phyloP scores from a whole-genome alignment of 2,113 vertebrate genomes.

The Phoenicopterus ruber region DNA sequence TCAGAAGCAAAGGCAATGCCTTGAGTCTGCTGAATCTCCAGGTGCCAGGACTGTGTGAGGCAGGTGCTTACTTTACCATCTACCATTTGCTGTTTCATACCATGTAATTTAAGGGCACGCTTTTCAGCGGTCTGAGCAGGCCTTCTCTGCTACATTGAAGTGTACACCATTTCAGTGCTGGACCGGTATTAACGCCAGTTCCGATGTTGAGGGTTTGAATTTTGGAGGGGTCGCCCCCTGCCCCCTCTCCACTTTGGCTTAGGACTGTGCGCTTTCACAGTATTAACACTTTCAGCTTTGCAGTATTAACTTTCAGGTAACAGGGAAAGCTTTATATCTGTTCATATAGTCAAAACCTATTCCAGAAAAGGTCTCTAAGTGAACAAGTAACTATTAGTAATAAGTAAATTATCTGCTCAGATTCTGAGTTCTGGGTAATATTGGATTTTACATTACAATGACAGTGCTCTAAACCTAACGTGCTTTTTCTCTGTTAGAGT shows the following conservation, averaged over 20 bases:
- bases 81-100: not conserved
- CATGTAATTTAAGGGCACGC: not conserved
- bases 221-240: fast-evolving
- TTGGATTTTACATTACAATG: not conserved
- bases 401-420: not conserved
- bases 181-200: not conserved
- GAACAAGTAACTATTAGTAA: not conserved
- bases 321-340: not conserved
- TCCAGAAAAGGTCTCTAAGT: not conserved
- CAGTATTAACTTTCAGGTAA: not conserved
- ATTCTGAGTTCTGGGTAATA: not conserved
- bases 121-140: slow-evolving; percentile 3
- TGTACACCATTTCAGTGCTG: not conserved
- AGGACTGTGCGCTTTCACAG: not conserved
- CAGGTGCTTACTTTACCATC: not conserved
- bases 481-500: not conserved
- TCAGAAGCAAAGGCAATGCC: not conserved
- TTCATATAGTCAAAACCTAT: not conserved
- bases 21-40: not conserved
- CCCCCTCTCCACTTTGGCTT: not conserved
- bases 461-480: not conserved
- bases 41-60: not conserved
- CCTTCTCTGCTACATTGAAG: not conserved
- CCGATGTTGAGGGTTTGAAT: not conserved
- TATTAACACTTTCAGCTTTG: not conserved